Base-by-base conservation (phyloP, 2,888 invertebrate genomes). In the Mesorhabditis sp. region DNA sequence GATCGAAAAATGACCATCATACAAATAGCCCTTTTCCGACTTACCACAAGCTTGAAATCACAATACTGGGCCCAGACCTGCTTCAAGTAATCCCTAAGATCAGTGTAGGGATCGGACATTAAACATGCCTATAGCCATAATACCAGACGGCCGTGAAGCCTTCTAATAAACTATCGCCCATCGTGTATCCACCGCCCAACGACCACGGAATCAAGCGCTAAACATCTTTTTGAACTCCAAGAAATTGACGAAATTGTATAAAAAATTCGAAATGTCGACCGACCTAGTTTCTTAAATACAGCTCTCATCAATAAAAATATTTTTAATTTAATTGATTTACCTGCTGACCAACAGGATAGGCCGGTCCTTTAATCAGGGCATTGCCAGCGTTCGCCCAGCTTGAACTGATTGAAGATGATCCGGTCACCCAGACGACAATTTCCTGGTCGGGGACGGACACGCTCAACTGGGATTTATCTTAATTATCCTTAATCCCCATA, bases 151-250 rank as follows among this genome's bases (percentile, higher is more conserved):
- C 58, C n/a, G 58, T 50, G n/a, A 50, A 50, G n/a, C 58, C 58
- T 50, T 50, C 58, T 13, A 50, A n/a, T 50, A 50, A 50, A 50
- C 58, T 50, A n/a, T 50, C 58, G 7, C 58, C 58, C 58, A 50
- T 50, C 58, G 58, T 50, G n/a, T 50, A 50, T 50, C 58, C 58
- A 2, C 58, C 58, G 2, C 58, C 58, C 58, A 50, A n/a, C 7
- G 58, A 50, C 58, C 58, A 50, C 10, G 58, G 58, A 50, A 50
- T 50, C 58, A 50, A 50, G n/a, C 58, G 58, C 58, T 50, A 50
- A n/a, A 50, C 28, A 28, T 28, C 28, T 28, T 28, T 28, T 28
- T 28, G 28, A 28, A 28, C n/a, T n/a, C n/a, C n/a, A n/a, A n/a
- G n/a, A n/a, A n/a, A n/a, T n/a, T n/a, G n/a, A n/a, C n/a, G n/a